Percentiles rank a stretch among this genome's conserved stretches.
Conservation (phyloP, 2,113 vertebrate species). For the Circaetus gallicus region DNA sequence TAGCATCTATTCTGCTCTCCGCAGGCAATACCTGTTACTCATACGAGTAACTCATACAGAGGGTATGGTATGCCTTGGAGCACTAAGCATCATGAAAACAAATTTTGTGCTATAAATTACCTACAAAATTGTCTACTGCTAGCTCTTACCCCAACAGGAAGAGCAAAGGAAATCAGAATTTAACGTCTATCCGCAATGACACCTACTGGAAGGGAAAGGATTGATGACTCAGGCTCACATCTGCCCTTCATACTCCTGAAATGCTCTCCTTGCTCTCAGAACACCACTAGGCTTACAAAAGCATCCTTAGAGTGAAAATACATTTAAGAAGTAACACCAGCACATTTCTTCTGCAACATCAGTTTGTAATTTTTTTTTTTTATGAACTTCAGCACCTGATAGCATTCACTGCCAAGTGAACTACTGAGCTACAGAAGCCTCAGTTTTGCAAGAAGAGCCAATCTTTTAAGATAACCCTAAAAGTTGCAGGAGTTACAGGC, state of each 20-base stretch:
- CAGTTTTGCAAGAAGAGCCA: not conserved
- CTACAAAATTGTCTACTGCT: not conserved
- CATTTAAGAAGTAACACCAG: not conserved
- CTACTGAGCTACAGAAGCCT: not conserved
- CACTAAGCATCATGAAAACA: not conserved
- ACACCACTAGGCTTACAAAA: not conserved
- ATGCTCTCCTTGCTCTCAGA: not conserved
- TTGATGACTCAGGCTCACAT: slow-evolving; percentile 50
- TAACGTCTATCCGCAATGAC: slow-evolving; percentile 39
- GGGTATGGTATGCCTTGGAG: not conserved
- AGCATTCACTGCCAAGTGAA: not conserved
- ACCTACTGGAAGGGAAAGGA: slow-evolving; percentile 46
- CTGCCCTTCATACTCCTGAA: slow-evolving; percentile 35
- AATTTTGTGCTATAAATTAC: not conserved
- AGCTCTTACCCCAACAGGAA: not conserved
- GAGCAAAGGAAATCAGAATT: not conserved
- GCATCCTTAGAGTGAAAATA: not conserved
- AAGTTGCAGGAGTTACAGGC: slow-evolving; percentile 1
- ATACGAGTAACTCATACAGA: not conserved
- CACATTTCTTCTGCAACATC: not conserved
- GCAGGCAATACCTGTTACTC: not conserved
- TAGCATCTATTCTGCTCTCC: not conserved
- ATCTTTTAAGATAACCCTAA: not conserved
- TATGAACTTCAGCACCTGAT: not conserved
- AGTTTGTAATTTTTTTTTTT: not conserved